phyloP scores from a whole-genome alignment of 2,113 vertebrate species.

The western clawed frog (Xenopus tropicalis) region DNA sequence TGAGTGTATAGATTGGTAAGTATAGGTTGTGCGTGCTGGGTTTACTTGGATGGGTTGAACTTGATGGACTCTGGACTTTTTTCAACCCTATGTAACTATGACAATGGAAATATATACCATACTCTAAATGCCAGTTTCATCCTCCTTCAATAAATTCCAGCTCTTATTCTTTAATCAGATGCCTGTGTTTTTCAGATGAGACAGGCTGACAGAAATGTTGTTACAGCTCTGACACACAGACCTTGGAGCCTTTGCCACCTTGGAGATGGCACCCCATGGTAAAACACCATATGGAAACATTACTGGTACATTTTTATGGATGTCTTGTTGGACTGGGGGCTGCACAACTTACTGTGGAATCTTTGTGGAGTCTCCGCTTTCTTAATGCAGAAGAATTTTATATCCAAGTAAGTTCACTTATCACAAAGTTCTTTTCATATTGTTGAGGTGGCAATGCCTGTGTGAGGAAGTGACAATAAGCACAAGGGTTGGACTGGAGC shows the following conservation, averaged over 20 bases:
- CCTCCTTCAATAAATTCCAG: no score
- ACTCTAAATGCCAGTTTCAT: no score
- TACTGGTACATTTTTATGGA: constrained; percentile 71
- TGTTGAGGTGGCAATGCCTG: no score
- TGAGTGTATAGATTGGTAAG: no score
- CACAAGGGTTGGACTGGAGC: no score
- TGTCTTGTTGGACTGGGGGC: constrained; percentile 80
- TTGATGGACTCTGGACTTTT: no score
- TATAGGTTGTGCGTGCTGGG: no score
- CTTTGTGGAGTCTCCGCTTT: constrained; percentile 88
- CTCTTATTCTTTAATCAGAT: background rate
- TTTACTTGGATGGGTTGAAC: no score
- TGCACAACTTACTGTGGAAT: constrained; percentile 85
- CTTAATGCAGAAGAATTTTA: constrained; percentile 85
- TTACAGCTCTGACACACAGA: constrained; percentile 87
- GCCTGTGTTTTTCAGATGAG: constrained; percentile 75
- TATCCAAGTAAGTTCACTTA: constrained; percentile 84
- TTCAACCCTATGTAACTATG: no score
- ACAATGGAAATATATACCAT: no score
- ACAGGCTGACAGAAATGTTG: constrained; percentile 79
- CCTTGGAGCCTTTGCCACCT: constrained; percentile 84
- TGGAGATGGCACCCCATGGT: constrained; percentile 76
- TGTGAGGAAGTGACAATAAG: no score
- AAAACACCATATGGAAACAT: constrained; percentile 70
- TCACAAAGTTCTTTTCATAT: no score